Evolutionary conservation across 1,140 invertebrate species (phyloP), one percentile per base, ranked within the genome.

Genomic region (Antheraea mylitta): DNA sequence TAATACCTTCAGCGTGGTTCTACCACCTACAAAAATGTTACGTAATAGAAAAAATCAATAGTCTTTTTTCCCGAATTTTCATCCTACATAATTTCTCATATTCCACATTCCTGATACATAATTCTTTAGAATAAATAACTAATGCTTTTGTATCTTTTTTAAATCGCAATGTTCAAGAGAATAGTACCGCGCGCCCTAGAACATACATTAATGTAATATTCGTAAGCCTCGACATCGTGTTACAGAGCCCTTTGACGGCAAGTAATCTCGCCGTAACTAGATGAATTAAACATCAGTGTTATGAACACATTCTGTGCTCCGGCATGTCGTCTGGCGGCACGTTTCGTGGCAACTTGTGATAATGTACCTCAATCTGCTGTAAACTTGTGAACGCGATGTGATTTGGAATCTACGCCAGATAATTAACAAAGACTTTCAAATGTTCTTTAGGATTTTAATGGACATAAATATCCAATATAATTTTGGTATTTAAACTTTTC

Each of bases 221-320:
- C 45, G 45, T 53, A 53, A 53, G 45, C 45, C 45, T 53, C 16
- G 45, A 53, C 45, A 53, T 53, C 45, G 13, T 5, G 16, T 53
- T 53, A 53, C 45, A 53, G 45, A 53, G 45, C 11, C 45, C 45
- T 53, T 53, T 53, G 45, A 53, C 45, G 45, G 45, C 45, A 53
- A 53, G 45, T 53, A 53, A 53, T 53, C 45, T 53, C 45, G 6
- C 6, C 45, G 45, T 53, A 53, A 53, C 45, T 16, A 53, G 45
- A 53, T 53, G 45, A 53, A 53, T 53, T 53, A 53, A 53, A 53
- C 45, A 53, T 53, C 10, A 53, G 45, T 13, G 45, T 53, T 53
- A 53, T 53, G 45, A 53, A 53, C 45, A 53, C 45, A 53, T n/a
- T 53, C 45, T 53, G 45, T 53, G 45, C 45, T 13, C 45, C 1